phyloP scores from a whole-genome alignment of 2,888 invertebrate species.

The Drosophila hawaiiensis region DNA sequence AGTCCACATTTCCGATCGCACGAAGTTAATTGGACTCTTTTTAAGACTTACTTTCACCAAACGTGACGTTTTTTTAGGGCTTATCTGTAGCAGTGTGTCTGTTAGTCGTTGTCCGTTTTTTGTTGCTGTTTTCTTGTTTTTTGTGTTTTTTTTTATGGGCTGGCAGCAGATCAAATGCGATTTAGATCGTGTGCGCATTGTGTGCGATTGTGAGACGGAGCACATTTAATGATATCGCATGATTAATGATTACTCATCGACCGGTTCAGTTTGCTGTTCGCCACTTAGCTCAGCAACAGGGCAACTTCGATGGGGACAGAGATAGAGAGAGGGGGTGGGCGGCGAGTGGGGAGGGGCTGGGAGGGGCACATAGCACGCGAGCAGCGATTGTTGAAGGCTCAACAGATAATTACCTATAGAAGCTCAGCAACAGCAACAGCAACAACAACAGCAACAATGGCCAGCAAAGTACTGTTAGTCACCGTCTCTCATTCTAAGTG shows the following conservation, averaged over 20 bases:
- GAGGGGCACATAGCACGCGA: conserved; percentile 68
- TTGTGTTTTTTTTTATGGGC: background rate
- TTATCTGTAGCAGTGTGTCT: conserved; percentile 25
- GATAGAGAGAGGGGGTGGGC: background rate
- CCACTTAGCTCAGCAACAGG: conserved; percentile 42
- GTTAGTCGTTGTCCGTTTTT: conserved; percentile 2
- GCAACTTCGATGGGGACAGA: background rate
- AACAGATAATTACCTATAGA: conserved; percentile 72
- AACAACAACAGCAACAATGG: conserved; percentile 35
- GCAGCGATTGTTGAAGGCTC: conserved; percentile 73
- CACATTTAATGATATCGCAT: conserved; percentile 77
- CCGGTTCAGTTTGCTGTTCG: conserved; percentile 55
- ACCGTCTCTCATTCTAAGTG: conserved; percentile 54
- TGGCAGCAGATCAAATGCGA: conserved; percentile 49
- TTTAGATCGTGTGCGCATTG: conserved; percentile 61
- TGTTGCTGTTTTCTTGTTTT: background rate
- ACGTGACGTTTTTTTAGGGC: background rate
- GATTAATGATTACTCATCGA: conserved; percentile 82
- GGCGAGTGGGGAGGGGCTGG: background rate
- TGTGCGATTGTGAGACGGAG: conserved; percentile 65
- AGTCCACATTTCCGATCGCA: no score
- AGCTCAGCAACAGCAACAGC: conserved; percentile 36
- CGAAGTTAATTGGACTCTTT: background rate
- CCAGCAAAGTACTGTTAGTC: conserved; percentile 73
- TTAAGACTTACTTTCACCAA: background rate